Base-by-base conservation (phyloP, 2,113 vertebrate species). In the Lasiurus borealis region DNA sequence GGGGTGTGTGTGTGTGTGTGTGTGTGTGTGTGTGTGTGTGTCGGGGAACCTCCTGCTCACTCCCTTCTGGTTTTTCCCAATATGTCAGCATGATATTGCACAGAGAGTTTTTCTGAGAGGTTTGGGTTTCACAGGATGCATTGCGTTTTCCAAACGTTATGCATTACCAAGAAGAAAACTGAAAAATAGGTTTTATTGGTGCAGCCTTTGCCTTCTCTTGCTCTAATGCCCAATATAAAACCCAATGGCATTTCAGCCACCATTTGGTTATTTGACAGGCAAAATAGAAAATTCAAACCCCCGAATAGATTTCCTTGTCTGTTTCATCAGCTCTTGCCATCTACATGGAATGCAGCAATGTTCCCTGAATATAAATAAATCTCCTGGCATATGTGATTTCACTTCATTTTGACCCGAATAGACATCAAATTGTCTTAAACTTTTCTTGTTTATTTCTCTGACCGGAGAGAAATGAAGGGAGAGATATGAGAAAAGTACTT, bases 51-150 rank as follows among this genome's bases (percentile, higher is more conserved):
- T 91, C 72, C 25, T 71, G 23, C 21, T 97, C 13, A 64, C 46
- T 48, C 68, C 18, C 8, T 80, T 78, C 62, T 91, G 59, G 0
- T 93, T 92, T 68, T 34, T 23, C 84, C 25, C 66, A 77, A 4
- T 90, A 57, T 54, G 44, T 66, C 86, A 94, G 34, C 36, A 72
- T 94, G 57, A 90, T 95, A 77, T 66, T 92, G 48, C 40, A 71
- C 72, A 95, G 84, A 94, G 82, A 87, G 59, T 19, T 18, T 85
- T 97, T 85, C 96, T 31, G 62, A 50, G 78, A 94, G 57, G 52
- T 48, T 8, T 16, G 48, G 0, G 0, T 34, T 96, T 97, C 36
- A 94, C 40, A 71, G 66, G 86, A 62, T 29, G 18, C 15, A 64
- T 69, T 9, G 9, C 3, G 50, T 83, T 94, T 94, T 62, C 31